These are phyloP conservation scores for Micromussa lordhowensis DNA, from an alignment of 92 coral and sea anemone genomes.

Conservation along the genomic window DNA sequence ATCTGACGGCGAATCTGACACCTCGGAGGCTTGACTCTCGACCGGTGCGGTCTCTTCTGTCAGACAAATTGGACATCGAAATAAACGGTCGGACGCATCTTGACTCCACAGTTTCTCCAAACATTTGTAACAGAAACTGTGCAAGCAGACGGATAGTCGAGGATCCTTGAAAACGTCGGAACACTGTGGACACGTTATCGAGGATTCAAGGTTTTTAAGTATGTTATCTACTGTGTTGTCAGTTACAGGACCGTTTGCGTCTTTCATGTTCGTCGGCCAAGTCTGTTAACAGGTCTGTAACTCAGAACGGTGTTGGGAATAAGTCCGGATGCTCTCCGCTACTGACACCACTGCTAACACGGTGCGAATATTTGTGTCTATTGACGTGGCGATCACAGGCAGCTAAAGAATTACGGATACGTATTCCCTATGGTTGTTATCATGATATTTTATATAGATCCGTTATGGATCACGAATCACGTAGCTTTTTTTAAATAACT, in stretches of 20 bases:
- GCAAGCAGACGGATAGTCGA: constrained; percentile 79
- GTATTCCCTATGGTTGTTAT: constrained; percentile 19
- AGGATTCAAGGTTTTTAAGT: constrained; percentile 50
- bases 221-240: constrained; percentile 16
- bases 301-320: background rate
- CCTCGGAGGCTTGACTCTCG: constrained; percentile 39
- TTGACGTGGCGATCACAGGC: constrained; percentile 10
- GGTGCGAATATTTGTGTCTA: background rate
- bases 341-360: background rate
- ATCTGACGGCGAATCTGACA: constrained; percentile 63
- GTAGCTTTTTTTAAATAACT: no score
- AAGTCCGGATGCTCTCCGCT: background rate
- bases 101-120: constrained; percentile 69
- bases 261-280: constrained; percentile 13
- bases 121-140: constrained; percentile 75
- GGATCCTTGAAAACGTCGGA: constrained; percentile 75
- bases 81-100: constrained; percentile 54
- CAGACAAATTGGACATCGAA: constrained; percentile 81
- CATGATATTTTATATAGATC: constrained; percentile 2
- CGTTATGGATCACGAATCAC: constrained; percentile 38
- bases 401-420: constrained; percentile 17
- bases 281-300: background rate
- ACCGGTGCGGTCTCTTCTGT: constrained; percentile 59
- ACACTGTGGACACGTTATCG: constrained; percentile 72
- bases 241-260: background rate